Percentiles rank a stretch among this genome's conserved stretches.
phyloP scores from a whole-genome alignment of 2,113 vertebrate species.

The Reinhardtius hippoglossoides region DNA sequence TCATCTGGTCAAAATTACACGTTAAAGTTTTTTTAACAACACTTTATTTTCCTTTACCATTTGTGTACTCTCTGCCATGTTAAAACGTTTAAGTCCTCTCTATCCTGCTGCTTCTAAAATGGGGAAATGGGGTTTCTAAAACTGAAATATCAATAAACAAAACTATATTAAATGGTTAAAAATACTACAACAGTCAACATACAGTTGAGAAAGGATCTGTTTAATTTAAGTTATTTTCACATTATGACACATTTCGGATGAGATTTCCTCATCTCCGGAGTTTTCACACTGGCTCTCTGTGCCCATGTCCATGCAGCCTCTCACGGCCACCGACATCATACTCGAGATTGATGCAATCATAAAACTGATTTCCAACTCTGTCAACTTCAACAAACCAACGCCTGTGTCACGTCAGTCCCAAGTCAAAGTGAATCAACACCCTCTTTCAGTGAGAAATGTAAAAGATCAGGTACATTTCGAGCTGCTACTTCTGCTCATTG shows the following conservation, averaged over 20 bases:
- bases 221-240: background rate
- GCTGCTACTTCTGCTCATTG: conserved; percentile 30
- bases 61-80: too few species aligned
- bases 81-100: background rate
- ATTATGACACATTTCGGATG: background rate
- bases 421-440: conserved; percentile 33
- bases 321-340: background rate
- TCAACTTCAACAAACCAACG: conserved; percentile 29
- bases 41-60: too few species aligned
- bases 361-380: conserved; percentile 38
- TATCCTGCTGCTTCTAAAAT: background rate
- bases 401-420: background rate
- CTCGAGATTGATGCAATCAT: conserved; percentile 14
- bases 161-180: background rate
- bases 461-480: conserved; percentile 49
- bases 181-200: background rate
- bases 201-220: background rate
- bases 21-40: too few species aligned
- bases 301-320: background rate
- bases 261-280: background rate
- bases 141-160: background rate
- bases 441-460: conserved; percentile 26
- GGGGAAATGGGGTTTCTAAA: background rate
- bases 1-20: too few species aligned
- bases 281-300: background rate